Conservation (phyloP, 1,140 invertebrate species). For the Euborellia annulipes region DNA sequence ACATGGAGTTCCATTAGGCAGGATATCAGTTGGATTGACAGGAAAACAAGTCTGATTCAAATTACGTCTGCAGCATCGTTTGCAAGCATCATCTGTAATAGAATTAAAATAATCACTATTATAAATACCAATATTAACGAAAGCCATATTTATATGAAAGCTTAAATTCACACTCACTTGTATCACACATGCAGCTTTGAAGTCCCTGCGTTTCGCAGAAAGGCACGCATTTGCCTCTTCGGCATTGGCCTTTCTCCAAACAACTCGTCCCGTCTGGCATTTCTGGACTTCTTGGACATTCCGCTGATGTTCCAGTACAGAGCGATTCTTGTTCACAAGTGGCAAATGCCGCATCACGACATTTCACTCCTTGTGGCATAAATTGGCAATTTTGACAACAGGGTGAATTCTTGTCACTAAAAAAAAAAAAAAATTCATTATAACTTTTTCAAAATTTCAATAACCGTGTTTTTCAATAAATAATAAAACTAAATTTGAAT, state of each 20-base stretch:
- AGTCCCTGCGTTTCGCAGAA: slow-evolving; percentile 84
- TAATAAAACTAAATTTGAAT: slow-evolving; percentile 5
- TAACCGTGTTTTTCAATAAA: background rate
- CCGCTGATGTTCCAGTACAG: slow-evolving; percentile 52
- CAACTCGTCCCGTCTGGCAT: slow-evolving; percentile 76
- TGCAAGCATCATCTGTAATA: slow-evolving; percentile 67
- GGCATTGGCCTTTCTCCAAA: slow-evolving; percentile 74
- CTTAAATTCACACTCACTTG: slow-evolving; percentile 39
- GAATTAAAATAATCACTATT: slow-evolving; percentile 17
- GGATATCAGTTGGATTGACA: slow-evolving; percentile 67
- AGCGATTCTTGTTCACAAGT: slow-evolving; percentile 79
- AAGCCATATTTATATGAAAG: background rate
- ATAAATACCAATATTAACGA: background rate
- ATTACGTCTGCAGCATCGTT: slow-evolving; percentile 75
- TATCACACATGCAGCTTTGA: slow-evolving; percentile 90
- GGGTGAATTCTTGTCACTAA: slow-evolving; percentile 83
- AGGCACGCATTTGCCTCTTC: slow-evolving; percentile 70
- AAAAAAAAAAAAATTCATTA: slow-evolving; percentile 20
- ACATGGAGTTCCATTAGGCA: slow-evolving; percentile 87
- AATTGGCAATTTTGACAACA: slow-evolving; percentile 83
- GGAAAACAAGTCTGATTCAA: slow-evolving; percentile 84
- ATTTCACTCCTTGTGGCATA: slow-evolving; percentile 62
- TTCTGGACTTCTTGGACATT: slow-evolving; percentile 66
- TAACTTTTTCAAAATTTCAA: background rate
- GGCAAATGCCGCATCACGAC: slow-evolving; percentile 70